Evolutionary conservation across 2,888 invertebrate species (phyloP).

Genomic region (Tetanocera ferruginea): DNA sequence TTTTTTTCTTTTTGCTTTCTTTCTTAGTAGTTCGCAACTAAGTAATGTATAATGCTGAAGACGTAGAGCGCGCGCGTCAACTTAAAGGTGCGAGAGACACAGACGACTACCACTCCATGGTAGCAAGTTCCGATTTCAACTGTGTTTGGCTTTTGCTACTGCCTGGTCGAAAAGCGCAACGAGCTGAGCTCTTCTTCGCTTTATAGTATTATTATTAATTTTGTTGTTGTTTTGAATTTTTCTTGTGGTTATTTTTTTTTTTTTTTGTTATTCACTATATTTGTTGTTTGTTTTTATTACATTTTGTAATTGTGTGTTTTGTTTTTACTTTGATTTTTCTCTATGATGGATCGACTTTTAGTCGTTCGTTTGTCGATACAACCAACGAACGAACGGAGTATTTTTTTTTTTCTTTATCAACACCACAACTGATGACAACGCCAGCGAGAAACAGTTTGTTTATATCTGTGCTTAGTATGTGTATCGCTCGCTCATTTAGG

Average conservation of each 20-base stretch:
- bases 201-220: background rate
- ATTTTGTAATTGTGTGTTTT: background rate
- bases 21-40: conserved; percentile 41
- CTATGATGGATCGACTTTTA: background rate
- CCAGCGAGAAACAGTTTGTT: background rate
- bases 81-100: background rate
- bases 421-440: background rate
- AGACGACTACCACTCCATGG: conserved; percentile 3
- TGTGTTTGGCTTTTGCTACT: conserved; percentile 8
- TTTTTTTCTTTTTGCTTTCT: background rate
- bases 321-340: background rate
- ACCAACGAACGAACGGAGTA: background rate
- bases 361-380: background rate
- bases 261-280: background rate
- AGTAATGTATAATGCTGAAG: conserved; percentile 50
- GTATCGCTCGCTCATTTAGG: background rate
- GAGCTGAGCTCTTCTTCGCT: background rate
- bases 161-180: conserved; percentile 4
- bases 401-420: background rate
- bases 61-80: conserved; percentile 24
- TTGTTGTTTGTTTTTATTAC: background rate
- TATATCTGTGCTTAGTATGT: background rate
- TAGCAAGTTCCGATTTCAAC: conserved; percentile 27
- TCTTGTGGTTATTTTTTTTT: background rate
- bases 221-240: background rate